Evolutionary conservation across 1,140 invertebrate species (phyloP).

Genomic region (Bombyx mandarina): DNA sequence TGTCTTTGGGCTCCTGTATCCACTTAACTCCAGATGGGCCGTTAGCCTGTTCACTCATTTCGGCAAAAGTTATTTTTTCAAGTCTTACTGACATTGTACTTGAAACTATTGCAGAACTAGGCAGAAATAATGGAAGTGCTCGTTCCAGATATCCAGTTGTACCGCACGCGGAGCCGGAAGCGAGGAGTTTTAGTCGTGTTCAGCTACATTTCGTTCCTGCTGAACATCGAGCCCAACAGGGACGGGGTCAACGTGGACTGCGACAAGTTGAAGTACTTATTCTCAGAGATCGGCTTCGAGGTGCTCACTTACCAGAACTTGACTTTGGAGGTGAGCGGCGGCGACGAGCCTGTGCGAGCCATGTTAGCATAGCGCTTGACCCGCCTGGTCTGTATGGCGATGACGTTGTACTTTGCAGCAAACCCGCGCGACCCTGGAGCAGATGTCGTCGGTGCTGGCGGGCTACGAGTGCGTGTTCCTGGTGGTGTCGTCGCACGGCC

Average conservation of each 20-base stretch:
- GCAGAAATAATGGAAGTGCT: too few species aligned
- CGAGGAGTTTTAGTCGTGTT: conserved; percentile 54
- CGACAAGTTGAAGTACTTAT: conserved; percentile 54
- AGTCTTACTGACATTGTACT: too few species aligned
- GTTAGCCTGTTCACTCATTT: neutral
- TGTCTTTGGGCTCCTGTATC: too few species aligned
- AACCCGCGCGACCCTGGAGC: conserved; percentile 32
- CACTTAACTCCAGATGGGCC: too few species aligned
- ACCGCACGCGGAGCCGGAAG: conserved; percentile 37
- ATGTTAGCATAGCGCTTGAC: neutral
- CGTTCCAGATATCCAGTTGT: conserved; percentile 33
- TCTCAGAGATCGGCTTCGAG: conserved; percentile 55
- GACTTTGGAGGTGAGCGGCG: conserved; percentile 31
- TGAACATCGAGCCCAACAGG: conserved; percentile 37
- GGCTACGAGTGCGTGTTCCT: conserved; percentile 57
- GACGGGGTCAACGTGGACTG: conserved; percentile 50
- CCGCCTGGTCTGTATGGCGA: neutral
- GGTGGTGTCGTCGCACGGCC: conserved; percentile 65
- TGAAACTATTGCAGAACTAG: too few species aligned
- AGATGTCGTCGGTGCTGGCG: conserved; percentile 28
- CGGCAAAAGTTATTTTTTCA: neutral
- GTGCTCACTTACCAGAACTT: conserved; percentile 45
- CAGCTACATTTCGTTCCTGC: conserved; percentile 49
- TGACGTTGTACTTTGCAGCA: conserved; percentile 21
- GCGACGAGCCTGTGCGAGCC: neutral